Evolutionary conservation across 2,888 invertebrate genomes (phyloP).

Genomic region (Harpagoxenus sublaevis): DNA sequence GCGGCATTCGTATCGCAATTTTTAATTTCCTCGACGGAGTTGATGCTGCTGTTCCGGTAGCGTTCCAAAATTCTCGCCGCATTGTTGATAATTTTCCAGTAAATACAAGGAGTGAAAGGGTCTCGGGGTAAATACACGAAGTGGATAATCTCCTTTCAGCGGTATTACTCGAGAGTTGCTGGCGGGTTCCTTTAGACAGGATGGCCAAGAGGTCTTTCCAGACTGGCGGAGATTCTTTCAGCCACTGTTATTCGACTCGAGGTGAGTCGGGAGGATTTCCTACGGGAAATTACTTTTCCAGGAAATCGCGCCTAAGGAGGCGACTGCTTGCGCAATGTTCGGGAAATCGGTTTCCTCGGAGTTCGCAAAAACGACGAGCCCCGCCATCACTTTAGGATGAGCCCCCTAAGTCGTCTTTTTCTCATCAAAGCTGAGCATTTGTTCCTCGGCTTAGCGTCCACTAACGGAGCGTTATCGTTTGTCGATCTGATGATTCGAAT

Average conservation of each 20-base stretch:
- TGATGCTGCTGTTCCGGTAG: neutral
- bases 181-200: slow-evolving; percentile 48
- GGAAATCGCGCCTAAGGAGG: slow-evolving; percentile 72
- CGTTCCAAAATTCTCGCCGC: slow-evolving; percentile 11
- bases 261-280: slow-evolving; percentile 83
- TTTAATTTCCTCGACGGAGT: slow-evolving; percentile 15
- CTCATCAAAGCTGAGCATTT: slow-evolving; percentile 52
- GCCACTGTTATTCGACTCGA: slow-evolving; percentile 79
- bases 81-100: slow-evolving; percentile 50
- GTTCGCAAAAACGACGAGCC: slow-evolving; percentile 40
- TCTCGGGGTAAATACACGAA: slow-evolving; percentile 48
- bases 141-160: slow-evolving; percentile 53
- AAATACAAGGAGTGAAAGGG: neutral
- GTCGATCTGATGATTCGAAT: slow-evolving; percentile 39
- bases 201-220: slow-evolving; percentile 58
- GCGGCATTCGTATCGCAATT: neutral
- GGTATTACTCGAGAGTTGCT: slow-evolving; percentile 49
- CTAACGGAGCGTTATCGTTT: slow-evolving; percentile 42
- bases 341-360: slow-evolving; percentile 56
- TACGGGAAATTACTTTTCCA: slow-evolving; percentile 83
- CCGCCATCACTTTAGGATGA: slow-evolving; percentile 39
- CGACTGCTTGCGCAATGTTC: slow-evolving; percentile 52
- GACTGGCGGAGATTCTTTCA: slow-evolving; percentile 76
- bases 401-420: slow-evolving; percentile 37
- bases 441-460: slow-evolving; percentile 30